A percentile compares a stretch with the other conserved stretches of the same genome.
Conservation (phyloP, 2,888 invertebrate genomes). For the Hyposoter dolosus region DNA sequence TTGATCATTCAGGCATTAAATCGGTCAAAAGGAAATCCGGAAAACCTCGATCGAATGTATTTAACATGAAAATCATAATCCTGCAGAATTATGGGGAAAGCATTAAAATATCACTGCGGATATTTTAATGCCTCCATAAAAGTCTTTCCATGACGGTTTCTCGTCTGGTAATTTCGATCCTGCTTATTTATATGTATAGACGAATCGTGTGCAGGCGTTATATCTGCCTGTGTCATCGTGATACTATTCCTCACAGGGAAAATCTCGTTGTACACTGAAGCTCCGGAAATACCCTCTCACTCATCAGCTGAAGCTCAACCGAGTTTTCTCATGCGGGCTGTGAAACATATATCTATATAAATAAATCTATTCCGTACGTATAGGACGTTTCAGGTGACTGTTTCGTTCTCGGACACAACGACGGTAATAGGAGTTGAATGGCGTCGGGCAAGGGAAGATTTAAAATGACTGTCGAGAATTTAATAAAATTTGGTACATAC, state of each 20-base stretch:
- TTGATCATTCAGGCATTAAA: background rate
- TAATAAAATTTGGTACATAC: too few relatives aligned
- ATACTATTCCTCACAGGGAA: conserved; percentile 30
- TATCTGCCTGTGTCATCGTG: background rate
- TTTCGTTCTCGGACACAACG: too few relatives aligned
- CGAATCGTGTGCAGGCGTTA: background rate
- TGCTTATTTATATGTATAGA: background rate
- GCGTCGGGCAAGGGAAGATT: too few relatives aligned
- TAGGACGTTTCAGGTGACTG: background rate
- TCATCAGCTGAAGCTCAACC: conserved; percentile 55
- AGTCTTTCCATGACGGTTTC: conserved; percentile 17
- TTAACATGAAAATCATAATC: background rate
- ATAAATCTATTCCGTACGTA: background rate
- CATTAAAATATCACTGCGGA: conserved; percentile 20
- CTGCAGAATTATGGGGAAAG: background rate
- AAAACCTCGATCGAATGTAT: conserved; percentile 4
- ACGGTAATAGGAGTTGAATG: too few relatives aligned
- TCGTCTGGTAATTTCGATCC: conserved; percentile 20
- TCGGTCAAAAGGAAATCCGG: background rate
- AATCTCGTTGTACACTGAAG: conserved; percentile 43
- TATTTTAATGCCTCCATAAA: conserved; percentile 35
- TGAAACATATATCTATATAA: background rate
- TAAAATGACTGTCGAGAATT: too few relatives aligned
- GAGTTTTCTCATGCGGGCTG: conserved; percentile 53
- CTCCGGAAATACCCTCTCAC: conserved; percentile 54